Evolutionary conservation across 1,140 invertebrate species (phyloP).

Genomic region (Lepidurus arcticus): DNA sequence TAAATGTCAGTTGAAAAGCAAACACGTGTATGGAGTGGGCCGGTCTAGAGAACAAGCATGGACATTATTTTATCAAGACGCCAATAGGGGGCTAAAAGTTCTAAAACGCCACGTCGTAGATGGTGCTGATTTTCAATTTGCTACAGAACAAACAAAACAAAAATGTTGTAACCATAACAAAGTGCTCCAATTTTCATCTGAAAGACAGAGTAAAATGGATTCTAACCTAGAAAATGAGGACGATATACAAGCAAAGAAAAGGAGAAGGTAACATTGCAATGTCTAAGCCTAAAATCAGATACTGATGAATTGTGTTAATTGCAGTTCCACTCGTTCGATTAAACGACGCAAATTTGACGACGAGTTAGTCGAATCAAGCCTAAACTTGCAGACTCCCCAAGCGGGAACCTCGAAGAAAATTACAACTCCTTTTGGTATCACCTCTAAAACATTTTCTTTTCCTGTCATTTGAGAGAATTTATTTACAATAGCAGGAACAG

Average conservation of each 20-base stretch:
- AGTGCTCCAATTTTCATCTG: no score
- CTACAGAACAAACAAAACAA: no score
- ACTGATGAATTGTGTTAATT: conserved; percentile 37
- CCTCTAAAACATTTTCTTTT: conserved; percentile 40
- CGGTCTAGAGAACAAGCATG: background rate
- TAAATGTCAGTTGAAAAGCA: background rate
- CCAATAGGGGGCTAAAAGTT: no score
- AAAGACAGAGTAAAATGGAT: background rate
- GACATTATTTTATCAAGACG: no score
- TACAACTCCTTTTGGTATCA: conserved; percentile 43
- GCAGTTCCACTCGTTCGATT: conserved; percentile 83
- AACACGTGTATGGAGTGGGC: background rate
- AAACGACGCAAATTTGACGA: conserved; percentile 95
- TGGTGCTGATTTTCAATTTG: no score
- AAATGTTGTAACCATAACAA: no score
- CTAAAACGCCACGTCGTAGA: no score
- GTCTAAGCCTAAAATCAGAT: background rate
- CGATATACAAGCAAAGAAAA: background rate
- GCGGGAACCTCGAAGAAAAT: conserved; percentile 53
- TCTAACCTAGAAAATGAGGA: background rate
- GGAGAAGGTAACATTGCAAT: background rate
- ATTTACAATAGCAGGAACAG: background rate
- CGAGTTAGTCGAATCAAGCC: conserved; percentile 84
- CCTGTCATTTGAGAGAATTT: background rate
- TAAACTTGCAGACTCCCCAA: conserved; percentile 52